A percentile compares a stretch with the other conserved stretches of the same genome.
Evolutionary conservation across 2,888 invertebrate genomes (phyloP).

Genomic region (Hanleya hanleyi): DNA sequence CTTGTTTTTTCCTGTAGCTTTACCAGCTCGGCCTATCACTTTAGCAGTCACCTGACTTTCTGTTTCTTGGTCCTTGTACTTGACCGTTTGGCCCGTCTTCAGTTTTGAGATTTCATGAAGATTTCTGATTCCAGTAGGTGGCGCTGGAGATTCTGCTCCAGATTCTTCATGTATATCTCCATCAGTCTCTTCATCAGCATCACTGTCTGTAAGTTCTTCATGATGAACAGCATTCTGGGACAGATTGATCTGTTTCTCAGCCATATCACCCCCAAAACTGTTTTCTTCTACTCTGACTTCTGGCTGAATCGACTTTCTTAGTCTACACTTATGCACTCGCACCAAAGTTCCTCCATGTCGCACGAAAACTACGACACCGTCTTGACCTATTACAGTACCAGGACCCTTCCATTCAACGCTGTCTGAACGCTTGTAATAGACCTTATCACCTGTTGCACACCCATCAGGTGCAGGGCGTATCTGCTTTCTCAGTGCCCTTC

Average conservation of each 20-base stretch:
- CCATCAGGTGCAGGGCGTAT: constrained; percentile 14
- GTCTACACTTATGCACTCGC: constrained; percentile 33
- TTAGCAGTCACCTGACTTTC: neutral
- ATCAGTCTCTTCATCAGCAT: neutral
- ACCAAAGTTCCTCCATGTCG: constrained; percentile 37
- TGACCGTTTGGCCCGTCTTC: no score
- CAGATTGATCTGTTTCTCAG: neutral
- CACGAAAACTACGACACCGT: constrained; percentile 41
- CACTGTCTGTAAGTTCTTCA: neutral
- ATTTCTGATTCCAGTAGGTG: no score
- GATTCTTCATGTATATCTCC: neutral
- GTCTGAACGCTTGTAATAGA: constrained; percentile 38
- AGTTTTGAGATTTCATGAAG: no score
- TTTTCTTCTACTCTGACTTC: neutral
- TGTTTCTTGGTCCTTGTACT: constrained; percentile 5
- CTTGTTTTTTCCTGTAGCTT: constrained; percentile 12
- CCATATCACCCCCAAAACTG: no score
- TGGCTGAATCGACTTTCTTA: constrained; percentile 16
- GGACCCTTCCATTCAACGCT: constrained; percentile 37
- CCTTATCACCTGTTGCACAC: constrained; percentile 33
- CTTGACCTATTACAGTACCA: constrained; percentile 39
- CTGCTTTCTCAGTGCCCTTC: constrained; percentile 19
- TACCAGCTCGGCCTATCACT: constrained; percentile 12
- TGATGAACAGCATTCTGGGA: neutral
- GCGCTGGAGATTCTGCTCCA: neutral